Evolutionary conservation across 2,113 vertebrate genomes (phyloP).

Genomic region (Ptilonorhynchus violaceus): DNA sequence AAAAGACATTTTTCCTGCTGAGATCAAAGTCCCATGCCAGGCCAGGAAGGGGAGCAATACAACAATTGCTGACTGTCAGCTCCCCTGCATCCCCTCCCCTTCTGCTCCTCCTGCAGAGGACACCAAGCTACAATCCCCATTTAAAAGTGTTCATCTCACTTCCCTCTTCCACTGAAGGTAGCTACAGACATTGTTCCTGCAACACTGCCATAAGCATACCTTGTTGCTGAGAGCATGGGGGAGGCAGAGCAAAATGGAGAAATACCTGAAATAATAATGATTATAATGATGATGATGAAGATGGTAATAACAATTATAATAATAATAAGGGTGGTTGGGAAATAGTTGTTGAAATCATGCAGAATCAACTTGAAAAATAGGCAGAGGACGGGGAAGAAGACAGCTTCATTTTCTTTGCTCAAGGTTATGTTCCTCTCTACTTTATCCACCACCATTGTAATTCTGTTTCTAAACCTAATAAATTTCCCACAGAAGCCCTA

Average conservation of each 20-base stretch:
- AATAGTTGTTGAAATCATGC: neutral
- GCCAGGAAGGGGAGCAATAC: neutral
- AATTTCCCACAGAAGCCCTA: slow-evolving; percentile 26
- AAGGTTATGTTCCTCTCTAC: neutral
- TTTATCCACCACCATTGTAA: slow-evolving; percentile 2
- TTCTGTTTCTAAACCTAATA: slow-evolving; percentile 43
- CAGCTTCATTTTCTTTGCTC: neutral
- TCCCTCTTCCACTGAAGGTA: neutral
- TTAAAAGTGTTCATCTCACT: neutral
- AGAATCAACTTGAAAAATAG: neutral
- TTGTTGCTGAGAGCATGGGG: neutral
- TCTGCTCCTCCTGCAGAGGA: neutral
- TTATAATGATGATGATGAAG: too few relatives aligned
- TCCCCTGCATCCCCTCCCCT: neutral
- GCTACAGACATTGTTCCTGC: fast-evolving
- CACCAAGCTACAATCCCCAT: neutral
- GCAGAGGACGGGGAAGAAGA: neutral
- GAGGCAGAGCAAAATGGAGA: neutral
- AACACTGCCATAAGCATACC: neutral
- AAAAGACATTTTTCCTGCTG: neutral
- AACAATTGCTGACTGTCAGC: neutral
- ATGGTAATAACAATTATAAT: neutral
- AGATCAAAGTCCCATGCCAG: neutral
- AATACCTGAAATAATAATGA: neutral
- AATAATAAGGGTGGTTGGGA: neutral